Percentiles rank a stretch among this genome's conserved stretches.
phyloP scores from a whole-genome alignment of 2,797 vertebrate species.

The Astyanax mexicanus region DNA sequence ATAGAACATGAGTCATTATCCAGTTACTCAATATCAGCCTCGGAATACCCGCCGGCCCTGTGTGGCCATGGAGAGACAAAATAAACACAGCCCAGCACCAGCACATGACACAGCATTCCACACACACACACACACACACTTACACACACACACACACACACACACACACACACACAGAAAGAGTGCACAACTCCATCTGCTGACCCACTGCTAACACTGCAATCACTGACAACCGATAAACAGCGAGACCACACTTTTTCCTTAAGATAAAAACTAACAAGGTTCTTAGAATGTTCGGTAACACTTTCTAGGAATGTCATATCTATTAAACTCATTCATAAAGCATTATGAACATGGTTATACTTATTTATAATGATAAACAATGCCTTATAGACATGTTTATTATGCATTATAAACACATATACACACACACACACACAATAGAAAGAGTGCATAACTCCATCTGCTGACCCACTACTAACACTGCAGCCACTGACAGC shows the following conservation, averaged over 20 bases:
- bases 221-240: no score
- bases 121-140: background rate
- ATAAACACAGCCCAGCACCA: slow-evolving; percentile 21
- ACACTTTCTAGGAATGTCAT: no score
- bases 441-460: slow-evolving; percentile 7
- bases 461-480: slow-evolving; percentile 2
- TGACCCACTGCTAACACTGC: background rate
- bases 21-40: slow-evolving; percentile 13
- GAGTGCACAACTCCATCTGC: slow-evolving; percentile 15
- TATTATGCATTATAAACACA: slow-evolving; percentile 11
- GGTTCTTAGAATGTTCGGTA: no score
- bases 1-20: slow-evolving; percentile 37
- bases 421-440: background rate
- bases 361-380: no score
- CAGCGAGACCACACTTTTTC: no score
- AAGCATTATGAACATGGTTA: no score
- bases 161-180: background rate
- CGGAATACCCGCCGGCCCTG: slow-evolving; percentile 19
- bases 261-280: no score
- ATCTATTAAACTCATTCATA: no score
- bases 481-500: no score
- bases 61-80: slow-evolving; percentile 15
- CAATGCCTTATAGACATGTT: no score
- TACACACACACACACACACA: background rate
- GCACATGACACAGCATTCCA: slow-evolving; percentile 17